These are phyloP conservation scores for Tiaroga cobitis DNA, from an alignment of 2,797 vertebrate species.

Conservation along the genomic window DNA sequence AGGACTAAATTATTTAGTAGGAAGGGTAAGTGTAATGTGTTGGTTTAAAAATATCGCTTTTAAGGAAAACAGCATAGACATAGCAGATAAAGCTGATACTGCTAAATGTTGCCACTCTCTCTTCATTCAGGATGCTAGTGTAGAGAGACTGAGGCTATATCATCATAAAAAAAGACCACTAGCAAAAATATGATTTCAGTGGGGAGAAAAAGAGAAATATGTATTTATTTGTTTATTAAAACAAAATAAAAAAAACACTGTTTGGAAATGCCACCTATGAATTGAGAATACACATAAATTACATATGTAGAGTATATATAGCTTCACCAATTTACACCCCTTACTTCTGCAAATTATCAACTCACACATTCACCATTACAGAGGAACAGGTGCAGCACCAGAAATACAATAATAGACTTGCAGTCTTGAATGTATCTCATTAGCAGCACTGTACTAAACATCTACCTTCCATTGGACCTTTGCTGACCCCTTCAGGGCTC, in stretches of 20 bases:
- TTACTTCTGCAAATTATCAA: neutral
- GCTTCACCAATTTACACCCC: neutral
- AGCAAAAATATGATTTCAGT: neutral
- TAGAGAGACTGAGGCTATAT: slow-evolving; percentile 30
- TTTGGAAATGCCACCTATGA: neutral
- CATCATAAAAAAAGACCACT: slow-evolving; percentile 34
- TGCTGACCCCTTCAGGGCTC: neutral
- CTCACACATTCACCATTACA: neutral
- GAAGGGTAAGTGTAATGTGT: slow-evolving; percentile 76
- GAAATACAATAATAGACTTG: neutral
- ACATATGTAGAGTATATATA: neutral
- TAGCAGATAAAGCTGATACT: slow-evolving; percentile 60
- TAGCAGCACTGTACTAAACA: neutral
- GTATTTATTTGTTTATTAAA: slow-evolving; percentile 4
- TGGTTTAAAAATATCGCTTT: slow-evolving; percentile 70
- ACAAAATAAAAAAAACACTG: neutral
- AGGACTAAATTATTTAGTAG: slow-evolving; percentile 75
- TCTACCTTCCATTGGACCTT: neutral
- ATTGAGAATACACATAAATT: neutral
- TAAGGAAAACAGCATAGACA: slow-evolving; percentile 57
- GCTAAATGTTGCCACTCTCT: slow-evolving; percentile 48
- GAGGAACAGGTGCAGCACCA: neutral
- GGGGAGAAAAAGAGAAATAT: neutral
- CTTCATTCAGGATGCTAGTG: slow-evolving; percentile 55
- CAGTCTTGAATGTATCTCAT: neutral